Conservation (phyloP, 2,888 invertebrate genomes). For the Pedicia rivosa region DNA sequence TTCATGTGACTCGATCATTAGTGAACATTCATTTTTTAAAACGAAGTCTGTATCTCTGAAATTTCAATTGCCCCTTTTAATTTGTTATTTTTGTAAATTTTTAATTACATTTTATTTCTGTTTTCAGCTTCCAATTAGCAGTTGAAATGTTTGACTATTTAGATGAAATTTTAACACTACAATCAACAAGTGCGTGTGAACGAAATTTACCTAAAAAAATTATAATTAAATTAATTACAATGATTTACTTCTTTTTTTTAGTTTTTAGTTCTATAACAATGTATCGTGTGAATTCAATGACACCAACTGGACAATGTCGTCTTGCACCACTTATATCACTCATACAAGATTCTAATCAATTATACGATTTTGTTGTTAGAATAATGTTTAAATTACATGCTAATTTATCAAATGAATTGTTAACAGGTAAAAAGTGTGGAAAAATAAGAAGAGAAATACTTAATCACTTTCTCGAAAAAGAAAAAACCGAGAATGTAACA, state of each 20-base stretch:
- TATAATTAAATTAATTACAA: no score
- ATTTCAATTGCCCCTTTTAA: no score
- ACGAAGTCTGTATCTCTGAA: no score
- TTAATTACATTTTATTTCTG: no score
- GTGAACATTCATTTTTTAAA: no score
- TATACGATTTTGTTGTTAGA: conserved; percentile 94
- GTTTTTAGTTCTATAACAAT: conserved; percentile 85
- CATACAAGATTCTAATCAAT: conserved; percentile 87
- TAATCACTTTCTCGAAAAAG: no score
- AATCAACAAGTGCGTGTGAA: conserved; percentile 60
- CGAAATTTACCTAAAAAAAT: no score
- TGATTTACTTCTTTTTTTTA: background rate
- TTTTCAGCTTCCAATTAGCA: conserved; percentile 74
- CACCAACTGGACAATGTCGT: conserved; percentile 89
- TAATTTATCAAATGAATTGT: conserved; percentile 74
- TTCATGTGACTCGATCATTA: no score
- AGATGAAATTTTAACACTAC: conserved; percentile 84
- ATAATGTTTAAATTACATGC: conserved; percentile 90
- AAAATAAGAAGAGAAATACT: no score
- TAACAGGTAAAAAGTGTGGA: no score
- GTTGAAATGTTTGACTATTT: conserved; percentile 98
- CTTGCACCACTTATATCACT: conserved; percentile 89
- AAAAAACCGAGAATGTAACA: no score
- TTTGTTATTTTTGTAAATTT: no score
- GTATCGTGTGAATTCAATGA: conserved; percentile 93